Conservation (phyloP, 64 coral and sea anemone genomes). For the Pocillopora damicornis region DNA sequence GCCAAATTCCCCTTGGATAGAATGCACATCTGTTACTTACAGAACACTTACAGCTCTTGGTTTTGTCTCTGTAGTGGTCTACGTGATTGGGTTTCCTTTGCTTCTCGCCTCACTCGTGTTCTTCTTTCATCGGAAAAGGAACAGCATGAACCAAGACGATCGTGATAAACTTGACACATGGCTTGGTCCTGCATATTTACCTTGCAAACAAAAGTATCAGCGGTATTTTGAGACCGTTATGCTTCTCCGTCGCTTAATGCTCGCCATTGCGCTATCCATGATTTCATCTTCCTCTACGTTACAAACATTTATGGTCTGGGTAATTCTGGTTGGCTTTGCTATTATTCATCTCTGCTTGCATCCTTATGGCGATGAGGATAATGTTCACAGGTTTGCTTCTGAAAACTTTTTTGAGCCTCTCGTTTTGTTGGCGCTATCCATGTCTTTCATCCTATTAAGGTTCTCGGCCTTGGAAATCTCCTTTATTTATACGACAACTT, state of each 20-base stretch:
- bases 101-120: conserved; percentile 2
- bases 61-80: conserved; percentile 35
- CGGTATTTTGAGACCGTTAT: conserved; percentile 29
- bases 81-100: conserved; percentile 43
- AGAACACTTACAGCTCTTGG: not conserved
- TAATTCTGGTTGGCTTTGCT: not conserved
- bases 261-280: conserved; percentile 36
- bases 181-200: conserved; percentile 34
- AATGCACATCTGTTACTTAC: conserved; percentile 25
- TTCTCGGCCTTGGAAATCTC: conserved; percentile 27
- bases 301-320: conserved; percentile 31
- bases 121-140: not conserved
- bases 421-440: conserved; percentile 6
- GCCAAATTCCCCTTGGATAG: conserved; percentile 49
- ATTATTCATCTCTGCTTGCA: conserved; percentile 2
- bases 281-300: conserved; percentile 28
- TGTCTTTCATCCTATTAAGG: conserved; percentile 45
- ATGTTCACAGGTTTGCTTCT: not conserved
- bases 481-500: not conserved
- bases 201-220: conserved; percentile 40
- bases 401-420: conserved; percentile 19
- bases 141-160: too few relatives aligned
- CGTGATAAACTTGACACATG: conserved; percentile 26
- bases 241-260: conserved; percentile 23
- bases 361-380: not conserved